phyloP scores from a whole-genome alignment of 1,140 invertebrate genomes.

The Whitmania pigra region DNA sequence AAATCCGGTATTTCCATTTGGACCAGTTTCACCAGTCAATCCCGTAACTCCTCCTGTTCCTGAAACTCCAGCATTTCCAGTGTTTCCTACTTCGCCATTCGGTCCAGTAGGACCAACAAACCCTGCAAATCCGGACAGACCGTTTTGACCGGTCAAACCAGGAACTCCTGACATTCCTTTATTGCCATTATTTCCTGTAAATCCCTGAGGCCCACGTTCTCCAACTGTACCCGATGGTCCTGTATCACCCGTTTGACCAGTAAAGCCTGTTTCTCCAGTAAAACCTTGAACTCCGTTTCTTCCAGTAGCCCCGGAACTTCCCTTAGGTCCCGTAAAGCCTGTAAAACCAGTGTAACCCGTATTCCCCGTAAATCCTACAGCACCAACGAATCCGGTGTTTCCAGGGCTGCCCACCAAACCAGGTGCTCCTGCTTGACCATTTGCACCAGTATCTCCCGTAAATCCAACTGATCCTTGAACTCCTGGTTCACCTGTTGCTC shows the following conservation, averaged over 20 bases:
- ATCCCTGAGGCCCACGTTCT: neutral
- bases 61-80: neutral
- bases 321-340: constrained; percentile 9
- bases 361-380: neutral
- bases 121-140: constrained; percentile 8
- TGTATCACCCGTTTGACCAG: constrained; percentile 57
- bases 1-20: too few relatives aligned
- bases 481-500: neutral
- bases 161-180: constrained; percentile 10
- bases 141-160: neutral
- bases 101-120: constrained; percentile 44
- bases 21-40: neutral
- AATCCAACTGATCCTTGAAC: neutral
- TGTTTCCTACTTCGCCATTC: constrained; percentile 56
- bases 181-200: constrained; percentile 2
- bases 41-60: neutral
- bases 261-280: constrained; percentile 26
- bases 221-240: constrained; percentile 40
- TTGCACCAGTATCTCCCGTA: neutral
- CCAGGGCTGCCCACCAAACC: neutral
- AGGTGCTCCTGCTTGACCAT: neutral
- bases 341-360: constrained; percentile 9
- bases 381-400: neutral
- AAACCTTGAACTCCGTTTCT: constrained; percentile 2
- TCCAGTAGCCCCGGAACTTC: constrained; percentile 1